These are phyloP conservation scores for Megalops cyprinoides DNA, from an alignment of 2,797 vertebrate genomes.

Conservation along the genomic window DNA sequence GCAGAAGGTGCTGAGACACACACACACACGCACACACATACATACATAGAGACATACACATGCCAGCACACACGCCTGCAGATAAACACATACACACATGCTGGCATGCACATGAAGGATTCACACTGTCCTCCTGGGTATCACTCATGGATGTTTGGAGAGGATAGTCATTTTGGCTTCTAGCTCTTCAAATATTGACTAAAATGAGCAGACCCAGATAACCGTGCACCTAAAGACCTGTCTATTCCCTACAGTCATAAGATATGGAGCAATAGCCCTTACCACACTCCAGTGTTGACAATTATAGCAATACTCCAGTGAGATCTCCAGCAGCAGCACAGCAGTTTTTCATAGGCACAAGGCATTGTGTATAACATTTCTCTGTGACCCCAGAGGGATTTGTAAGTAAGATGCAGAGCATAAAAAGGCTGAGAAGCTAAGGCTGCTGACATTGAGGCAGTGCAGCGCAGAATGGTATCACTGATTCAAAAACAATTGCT, in stretches of 20 bases:
- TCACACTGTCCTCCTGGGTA: neutral
- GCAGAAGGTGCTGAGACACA: neutral
- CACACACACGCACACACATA: constrained; percentile 17
- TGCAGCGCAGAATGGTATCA: neutral
- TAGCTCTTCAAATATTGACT: constrained; percentile 14
- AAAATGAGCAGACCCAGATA: neutral
- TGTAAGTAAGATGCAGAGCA: neutral
- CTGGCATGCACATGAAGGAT: neutral
- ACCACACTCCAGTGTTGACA: neutral
- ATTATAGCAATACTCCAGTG: neutral
- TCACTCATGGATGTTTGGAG: neutral
- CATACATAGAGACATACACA: constrained; percentile 23
- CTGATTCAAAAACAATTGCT: neutral
- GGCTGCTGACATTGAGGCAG: neutral
- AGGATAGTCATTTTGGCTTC: neutral
- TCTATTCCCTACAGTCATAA: neutral
- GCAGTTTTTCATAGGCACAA: neutral
- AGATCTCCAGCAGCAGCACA: neutral
- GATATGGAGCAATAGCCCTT: neutral
- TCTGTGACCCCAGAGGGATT: neutral
- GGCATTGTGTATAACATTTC: neutral
- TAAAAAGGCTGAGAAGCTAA: neutral
- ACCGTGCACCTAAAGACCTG: neutral
- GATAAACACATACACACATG: neutral
- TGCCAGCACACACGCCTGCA: neutral